Conservation (phyloP, 2,113 vertebrate species). For the Carassius auratus region DNA sequence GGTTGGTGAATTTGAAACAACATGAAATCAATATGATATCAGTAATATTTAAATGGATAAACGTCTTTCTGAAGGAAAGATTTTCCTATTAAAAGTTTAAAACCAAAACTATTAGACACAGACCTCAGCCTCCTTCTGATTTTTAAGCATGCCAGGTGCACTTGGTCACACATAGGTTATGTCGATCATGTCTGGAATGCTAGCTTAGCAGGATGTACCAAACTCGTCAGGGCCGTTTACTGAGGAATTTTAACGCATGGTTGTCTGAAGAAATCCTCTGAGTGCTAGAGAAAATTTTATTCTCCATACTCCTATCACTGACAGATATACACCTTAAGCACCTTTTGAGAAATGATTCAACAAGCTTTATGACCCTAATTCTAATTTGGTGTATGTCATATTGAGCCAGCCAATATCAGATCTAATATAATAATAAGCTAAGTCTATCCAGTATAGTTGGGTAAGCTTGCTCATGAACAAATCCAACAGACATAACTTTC, state of each 20-base stretch:
- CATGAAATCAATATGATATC: neutral
- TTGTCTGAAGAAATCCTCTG: conserved; percentile 36
- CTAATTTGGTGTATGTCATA: neutral
- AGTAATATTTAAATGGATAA: neutral
- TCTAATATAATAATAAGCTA: too few relatives aligned
- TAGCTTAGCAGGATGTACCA: conserved; percentile 72
- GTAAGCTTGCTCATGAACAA: neutral
- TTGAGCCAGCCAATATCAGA: too few relatives aligned
- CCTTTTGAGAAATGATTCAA: neutral
- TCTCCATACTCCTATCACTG: neutral
- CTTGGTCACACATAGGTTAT: conserved; percentile 53
- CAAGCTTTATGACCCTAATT: too few relatives aligned
- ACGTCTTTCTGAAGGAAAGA: neutral
- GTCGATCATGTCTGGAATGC: conserved; percentile 68
- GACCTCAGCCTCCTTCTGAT: conserved; percentile 11
- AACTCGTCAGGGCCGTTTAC: conserved; percentile 36
- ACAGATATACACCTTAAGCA: conserved; percentile 3
- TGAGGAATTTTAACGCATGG: conserved; percentile 42
- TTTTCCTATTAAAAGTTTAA: conserved; percentile 10
- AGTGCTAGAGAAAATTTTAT: conserved; percentile 2
- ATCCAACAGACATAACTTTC: too few relatives aligned
- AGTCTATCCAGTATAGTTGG: neutral
- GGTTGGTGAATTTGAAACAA: neutral
- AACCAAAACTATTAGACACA: neutral
- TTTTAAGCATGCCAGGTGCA: conserved; percentile 32